These are phyloP conservation scores for Agonopterix alstromeriana DNA, from an alignment of 2,888 invertebrate species.

Conservation along the genomic window DNA sequence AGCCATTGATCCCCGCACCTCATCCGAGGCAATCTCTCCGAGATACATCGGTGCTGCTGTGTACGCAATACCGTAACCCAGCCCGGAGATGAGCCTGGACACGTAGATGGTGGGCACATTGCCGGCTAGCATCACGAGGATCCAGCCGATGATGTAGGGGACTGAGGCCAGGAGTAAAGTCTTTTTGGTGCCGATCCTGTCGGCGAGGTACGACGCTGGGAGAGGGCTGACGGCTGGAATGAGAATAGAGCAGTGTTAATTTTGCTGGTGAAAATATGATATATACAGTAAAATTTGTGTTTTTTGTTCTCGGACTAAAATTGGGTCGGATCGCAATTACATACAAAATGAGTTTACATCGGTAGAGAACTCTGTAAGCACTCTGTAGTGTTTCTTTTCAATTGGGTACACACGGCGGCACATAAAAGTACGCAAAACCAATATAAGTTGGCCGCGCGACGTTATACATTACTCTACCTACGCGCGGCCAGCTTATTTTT, in stretches of 20 bases:
- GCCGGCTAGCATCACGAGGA: conserved; percentile 77
- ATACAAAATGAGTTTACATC: too few species aligned
- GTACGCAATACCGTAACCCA: conserved; percentile 79
- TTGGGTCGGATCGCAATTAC: too few species aligned
- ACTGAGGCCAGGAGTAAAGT: conserved; percentile 77
- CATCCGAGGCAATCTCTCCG: conserved; percentile 78
- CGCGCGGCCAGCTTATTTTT: too few species aligned
- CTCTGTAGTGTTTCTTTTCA: too few species aligned
- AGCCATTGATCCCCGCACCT: conserved; percentile 77
- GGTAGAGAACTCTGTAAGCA: too few species aligned
- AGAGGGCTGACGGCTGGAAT: conserved; percentile 77
- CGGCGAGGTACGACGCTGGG: conserved; percentile 79
- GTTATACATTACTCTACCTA: too few species aligned
- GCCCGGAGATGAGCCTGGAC: conserved; percentile 77
- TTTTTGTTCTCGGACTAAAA: too few species aligned
- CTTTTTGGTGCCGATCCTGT: conserved; percentile 80
- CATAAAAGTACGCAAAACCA: too few species aligned
- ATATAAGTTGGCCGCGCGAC: too few species aligned
- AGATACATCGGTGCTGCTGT: conserved; percentile 79
- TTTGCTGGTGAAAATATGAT: too few species aligned
- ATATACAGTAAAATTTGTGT: too few species aligned
- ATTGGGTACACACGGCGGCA: too few species aligned
- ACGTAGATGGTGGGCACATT: conserved; percentile 76
- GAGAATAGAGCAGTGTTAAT: not conserved
- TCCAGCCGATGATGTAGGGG: conserved; percentile 80